Evolutionary conservation across 2,113 vertebrate species (phyloP).

Genomic region (Prinia subflava): DNA sequence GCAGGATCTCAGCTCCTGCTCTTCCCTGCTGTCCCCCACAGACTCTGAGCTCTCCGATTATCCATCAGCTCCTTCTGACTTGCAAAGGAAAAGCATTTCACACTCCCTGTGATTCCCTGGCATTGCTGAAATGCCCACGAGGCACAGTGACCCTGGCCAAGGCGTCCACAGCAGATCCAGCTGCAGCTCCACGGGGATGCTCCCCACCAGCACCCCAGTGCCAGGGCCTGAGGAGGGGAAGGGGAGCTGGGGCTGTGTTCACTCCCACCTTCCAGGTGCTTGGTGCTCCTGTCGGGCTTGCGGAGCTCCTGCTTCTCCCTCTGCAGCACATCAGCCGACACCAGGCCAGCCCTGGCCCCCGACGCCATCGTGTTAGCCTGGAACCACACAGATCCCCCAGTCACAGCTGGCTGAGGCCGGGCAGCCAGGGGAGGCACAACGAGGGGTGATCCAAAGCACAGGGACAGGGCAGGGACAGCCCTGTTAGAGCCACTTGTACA

Average conservation of each 20-base stretch:
- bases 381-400: neutral
- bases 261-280: slow-evolving; percentile 81
- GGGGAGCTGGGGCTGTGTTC: neutral
- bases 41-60: neutral
- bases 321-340: slow-evolving; percentile 80
- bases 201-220: neutral
- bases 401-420: neutral
- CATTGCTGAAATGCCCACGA: accelerated
- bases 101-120: neutral
- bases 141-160: neutral
- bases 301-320: slow-evolving; percentile 84
- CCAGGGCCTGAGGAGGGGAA: neutral
- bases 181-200: neutral
- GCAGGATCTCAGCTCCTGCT: neutral
- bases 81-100: neutral
- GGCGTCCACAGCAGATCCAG: accelerated
- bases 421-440: accelerated
- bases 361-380: slow-evolving; percentile 80
- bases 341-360: slow-evolving; percentile 82
- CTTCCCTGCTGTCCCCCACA: neutral
- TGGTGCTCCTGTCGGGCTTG: slow-evolving; percentile 72
- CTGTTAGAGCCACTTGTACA: accelerated
- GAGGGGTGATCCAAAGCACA: accelerated
- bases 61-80: neutral
- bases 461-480: neutral